Evolutionary conservation across 2,797 vertebrate genomes (phyloP), one percentile per base, ranked within the genome.

Genomic region (Arrhamphus sclerolepis): DNA sequence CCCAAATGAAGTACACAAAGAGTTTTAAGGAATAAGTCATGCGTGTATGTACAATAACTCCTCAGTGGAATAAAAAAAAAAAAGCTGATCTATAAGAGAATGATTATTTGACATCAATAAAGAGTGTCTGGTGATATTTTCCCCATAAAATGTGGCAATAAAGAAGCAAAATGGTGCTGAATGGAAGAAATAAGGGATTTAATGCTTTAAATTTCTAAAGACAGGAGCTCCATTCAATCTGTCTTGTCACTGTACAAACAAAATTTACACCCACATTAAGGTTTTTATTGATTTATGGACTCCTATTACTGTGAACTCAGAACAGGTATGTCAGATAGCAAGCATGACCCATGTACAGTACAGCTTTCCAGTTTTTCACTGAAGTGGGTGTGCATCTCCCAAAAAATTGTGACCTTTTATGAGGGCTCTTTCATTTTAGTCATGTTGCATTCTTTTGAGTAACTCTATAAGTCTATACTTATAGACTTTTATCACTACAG

Each of bases 401-500:
- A 47, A 8, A 13, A 46, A 47, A 29, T 40, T 20, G 4, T 16
- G 46, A 63, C 44, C 44, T 64, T 20, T 64, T 38, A 38, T 38
- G 13, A 38, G 14, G 13, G 4, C 11, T 6, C 18, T 10, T 24
- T 3, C 39, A 22, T 17, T 9, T 9, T 38, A 41, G 20, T 41
- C 10, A 26, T 14, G 19, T 42, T 9, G 6, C 62, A 48, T 56
- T 64, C 62, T 55, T 42, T 46, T 11, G n/a, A 41, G 46, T 21
- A 26, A 22, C 7, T 48, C 19, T 10, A 42, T 19, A 7, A 22
- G 51, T 22, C 42, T 40, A 44, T 26, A 53, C 41, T 26, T 26
- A 6, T 26, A n/a, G n/a, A n/a, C n/a, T n/a, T n/a, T n/a, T n/a
- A n/a, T n/a, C n/a, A n/a, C n/a, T n/a, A n/a, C n/a, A n/a, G n/a